Evolutionary conservation across 2,113 vertebrate species (phyloP), one percentile per base, ranked within the genome.

Genomic region (Phainopepla nitens): DNA sequence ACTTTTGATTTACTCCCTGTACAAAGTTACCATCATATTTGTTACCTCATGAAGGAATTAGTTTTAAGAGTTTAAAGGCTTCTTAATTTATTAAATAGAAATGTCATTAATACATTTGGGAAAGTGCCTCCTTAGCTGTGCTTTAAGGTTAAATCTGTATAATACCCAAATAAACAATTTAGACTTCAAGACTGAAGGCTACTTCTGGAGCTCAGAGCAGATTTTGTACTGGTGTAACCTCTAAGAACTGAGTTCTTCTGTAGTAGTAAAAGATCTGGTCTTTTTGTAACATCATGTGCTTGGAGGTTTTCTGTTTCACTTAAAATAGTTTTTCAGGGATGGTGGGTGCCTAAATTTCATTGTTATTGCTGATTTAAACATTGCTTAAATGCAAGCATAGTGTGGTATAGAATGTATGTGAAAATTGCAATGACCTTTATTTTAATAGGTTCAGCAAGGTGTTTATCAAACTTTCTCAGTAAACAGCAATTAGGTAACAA

Each of bases 401-500:
- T 39, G 22, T 82, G 31, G 31, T 62, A 22, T 56, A 36, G 78
- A 90, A 56, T 51, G 44, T 79, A 57, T 0, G 0, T 86, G 80
- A 90, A 92, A 83, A 93, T 84, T 90, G 61, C 65, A 39, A 25
- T 93, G 92, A 90, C 93, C 80, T 96, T 96, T 95, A 45, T 89
- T 94, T 89, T 82, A 93, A 68, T 57, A 81, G 77, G 76, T 90
- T 93, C 65, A 68, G 90, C 72, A 60, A 93, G 72, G 86, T 94
- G 89, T 96, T 96, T 84, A 91, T 95, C 94, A 95, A 89, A 87
- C 31, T 90, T 86, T 84, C 53, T 77, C 61, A 61, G 69, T 78
- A 93, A 94, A 85, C 82, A 93, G 89, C 72, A 94, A 86, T 90
- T 96, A 90, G 69, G 76, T 65, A 93, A 94, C 70, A 94, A 94